Percentiles rank a stretch among this genome's conserved stretches.
Evolutionary conservation across 1,140 invertebrate genomes (phyloP).

Genomic region (Papilio polytes): DNA sequence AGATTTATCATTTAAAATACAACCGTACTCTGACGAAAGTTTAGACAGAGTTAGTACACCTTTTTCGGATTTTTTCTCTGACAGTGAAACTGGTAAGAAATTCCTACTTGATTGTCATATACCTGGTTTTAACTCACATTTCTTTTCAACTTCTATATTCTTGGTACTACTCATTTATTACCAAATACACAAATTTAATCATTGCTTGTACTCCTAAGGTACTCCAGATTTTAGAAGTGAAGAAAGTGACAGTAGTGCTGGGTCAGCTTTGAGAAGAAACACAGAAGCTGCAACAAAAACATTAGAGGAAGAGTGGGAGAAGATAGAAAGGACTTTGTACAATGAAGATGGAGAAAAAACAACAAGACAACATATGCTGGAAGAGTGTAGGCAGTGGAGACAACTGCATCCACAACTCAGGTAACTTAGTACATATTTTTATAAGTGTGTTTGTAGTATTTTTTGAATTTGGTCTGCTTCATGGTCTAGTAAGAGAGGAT

Average conservation of each 20-base stretch:
- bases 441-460: background rate
- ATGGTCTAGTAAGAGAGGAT: no score
- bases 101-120: conserved; percentile 23
- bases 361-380: conserved; percentile 69
- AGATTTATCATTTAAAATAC: conserved; percentile 60
- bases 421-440: conserved; percentile 49
- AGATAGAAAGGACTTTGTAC: conserved; percentile 79
- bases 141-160: background rate
- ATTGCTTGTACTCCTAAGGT: conserved; percentile 54
- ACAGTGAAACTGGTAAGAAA: conserved; percentile 71
- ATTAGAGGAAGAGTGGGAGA: conserved; percentile 77
- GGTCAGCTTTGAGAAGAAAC: conserved; percentile 74
- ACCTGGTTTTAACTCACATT: background rate
- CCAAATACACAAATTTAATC: no score
- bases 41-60: conserved; percentile 68
- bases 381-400: conserved; percentile 82
- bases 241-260: conserved; percentile 81
- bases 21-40: conserved; percentile 55
- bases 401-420: conserved; percentile 79
- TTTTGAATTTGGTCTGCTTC: no score
- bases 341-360: conserved; percentile 78
- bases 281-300: conserved; percentile 73
- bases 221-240: conserved; percentile 80
- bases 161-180: background rate
- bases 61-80: conserved; percentile 76